Evolutionary conservation across 2,113 vertebrate species (phyloP).

Genomic region (Anarhynchus alexandrinus): DNA sequence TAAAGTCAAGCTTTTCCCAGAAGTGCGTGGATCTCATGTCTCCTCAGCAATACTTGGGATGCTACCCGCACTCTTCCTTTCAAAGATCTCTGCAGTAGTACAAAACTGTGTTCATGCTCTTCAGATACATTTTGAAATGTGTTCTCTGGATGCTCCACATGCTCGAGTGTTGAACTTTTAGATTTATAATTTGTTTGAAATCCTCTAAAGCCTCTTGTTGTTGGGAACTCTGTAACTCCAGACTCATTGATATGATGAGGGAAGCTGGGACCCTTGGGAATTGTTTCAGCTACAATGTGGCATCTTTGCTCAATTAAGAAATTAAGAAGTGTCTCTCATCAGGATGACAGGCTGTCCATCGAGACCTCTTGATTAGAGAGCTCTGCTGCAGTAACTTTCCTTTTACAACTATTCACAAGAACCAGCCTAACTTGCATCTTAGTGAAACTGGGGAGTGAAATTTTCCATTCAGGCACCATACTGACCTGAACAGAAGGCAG

Average conservation of each 20-base stretch:
- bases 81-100: neutral
- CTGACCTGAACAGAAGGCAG: neutral
- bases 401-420: neutral
- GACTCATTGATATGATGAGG: neutral
- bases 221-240: neutral
- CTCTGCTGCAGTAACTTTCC: neutral
- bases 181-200: neutral
- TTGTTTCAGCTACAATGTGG: neutral
- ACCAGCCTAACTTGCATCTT: neutral
- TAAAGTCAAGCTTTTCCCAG: neutral
- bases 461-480: neutral
- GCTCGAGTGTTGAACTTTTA: neutral
- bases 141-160: neutral
- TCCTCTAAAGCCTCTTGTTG: neutral
- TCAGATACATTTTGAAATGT: neutral
- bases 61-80: neutral
- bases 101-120: neutral
- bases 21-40: neutral
- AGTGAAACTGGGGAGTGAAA: neutral
- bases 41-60: neutral
- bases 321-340: neutral
- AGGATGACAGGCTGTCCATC: neutral
- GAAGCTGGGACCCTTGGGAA: neutral
- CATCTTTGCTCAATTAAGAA: conserved; percentile 7
- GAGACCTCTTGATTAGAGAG: neutral